Conservation (phyloP, 2,113 vertebrate species). For the rat (Rattus norvegicus) region DNA sequence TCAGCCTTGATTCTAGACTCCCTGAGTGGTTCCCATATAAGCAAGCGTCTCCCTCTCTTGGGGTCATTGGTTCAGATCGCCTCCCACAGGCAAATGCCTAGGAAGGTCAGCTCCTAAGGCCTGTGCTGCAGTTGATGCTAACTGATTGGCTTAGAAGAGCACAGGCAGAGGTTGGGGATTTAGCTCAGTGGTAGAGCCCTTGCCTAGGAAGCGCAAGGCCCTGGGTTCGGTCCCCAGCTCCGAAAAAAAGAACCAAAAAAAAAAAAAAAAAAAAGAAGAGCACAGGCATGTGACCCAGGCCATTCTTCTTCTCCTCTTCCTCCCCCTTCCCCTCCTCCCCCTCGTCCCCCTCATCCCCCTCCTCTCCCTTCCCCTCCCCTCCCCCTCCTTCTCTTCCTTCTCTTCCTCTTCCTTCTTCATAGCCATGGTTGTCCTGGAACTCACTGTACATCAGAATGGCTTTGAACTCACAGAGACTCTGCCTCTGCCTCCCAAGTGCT, state of each 20-base stretch:
- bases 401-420: background rate
- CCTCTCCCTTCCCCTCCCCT: background rate
- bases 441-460: background rate
- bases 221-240: no score
- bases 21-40: background rate
- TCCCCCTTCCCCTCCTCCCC: background rate
- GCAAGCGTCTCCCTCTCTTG: background rate
- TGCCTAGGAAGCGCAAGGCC: no score
- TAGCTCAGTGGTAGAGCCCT: no score
- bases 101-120: background rate
- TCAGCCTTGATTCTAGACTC: background rate
- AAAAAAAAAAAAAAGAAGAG: no score
- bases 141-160: background rate
- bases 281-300: background rate
- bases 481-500: background rate
- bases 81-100: background rate
- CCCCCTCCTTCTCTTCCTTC: background rate
- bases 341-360: no score
- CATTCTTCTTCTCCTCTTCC: background rate
- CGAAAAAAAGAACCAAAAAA: no score
- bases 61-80: background rate
- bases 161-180: no score
- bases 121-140: background rate
- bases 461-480: background rate
- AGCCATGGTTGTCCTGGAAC: background rate